phyloP scores from a whole-genome alignment of 2,113 vertebrate species.

The Lepus europaeus region DNA sequence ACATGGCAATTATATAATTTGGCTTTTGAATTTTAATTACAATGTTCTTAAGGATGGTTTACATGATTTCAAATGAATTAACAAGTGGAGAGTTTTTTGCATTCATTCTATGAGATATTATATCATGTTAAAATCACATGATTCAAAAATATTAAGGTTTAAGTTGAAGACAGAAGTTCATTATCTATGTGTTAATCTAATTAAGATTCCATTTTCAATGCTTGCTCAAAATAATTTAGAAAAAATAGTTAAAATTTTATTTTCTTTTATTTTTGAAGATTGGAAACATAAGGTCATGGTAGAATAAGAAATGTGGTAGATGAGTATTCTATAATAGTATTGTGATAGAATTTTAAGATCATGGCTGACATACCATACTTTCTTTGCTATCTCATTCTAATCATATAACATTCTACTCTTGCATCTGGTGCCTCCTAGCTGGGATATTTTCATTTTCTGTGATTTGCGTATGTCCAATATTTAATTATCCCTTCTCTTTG shows the following conservation, averaged over 20 bases:
- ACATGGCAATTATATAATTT: not conserved
- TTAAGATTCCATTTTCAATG: not conserved
- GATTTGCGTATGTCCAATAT: not conserved
- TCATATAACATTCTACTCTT: not conserved
- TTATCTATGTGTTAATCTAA: not conserved
- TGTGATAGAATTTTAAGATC: not conserved
- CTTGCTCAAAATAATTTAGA: not conserved
- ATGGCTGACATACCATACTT: not conserved
- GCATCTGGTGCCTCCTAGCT: not conserved
- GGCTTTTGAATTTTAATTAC: not conserved
- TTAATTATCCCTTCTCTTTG: not conserved
- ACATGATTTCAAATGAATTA: slow-evolving; percentile 1
- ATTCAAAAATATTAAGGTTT: not conserved
- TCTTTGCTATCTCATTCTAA: not conserved
- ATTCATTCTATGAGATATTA: not conserved
- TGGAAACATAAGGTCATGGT: not conserved
- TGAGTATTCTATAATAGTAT: not conserved
- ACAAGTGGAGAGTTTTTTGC: not conserved
- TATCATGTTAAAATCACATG: not conserved
- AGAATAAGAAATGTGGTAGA: not conserved
- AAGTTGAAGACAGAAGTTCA: not conserved
- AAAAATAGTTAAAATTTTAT: not conserved
- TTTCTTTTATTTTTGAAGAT: not conserved
- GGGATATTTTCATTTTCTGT: not conserved
- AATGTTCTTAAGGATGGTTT: not conserved